phyloP scores from a whole-genome alignment of 2,113 vertebrate genomes.

The Cyanoderma ruficeps region DNA sequence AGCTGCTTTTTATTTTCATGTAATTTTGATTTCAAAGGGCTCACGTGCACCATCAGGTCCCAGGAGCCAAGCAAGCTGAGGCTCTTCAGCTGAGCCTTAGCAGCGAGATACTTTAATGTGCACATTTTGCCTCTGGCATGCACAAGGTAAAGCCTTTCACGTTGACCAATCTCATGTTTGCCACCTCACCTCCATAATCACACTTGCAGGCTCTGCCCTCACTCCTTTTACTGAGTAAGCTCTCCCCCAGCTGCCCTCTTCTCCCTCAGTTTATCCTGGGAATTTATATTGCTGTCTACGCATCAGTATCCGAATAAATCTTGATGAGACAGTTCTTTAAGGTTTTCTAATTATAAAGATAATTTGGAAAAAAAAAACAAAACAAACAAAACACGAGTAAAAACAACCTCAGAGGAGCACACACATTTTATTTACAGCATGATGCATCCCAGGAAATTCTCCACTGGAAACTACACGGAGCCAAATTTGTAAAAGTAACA shows the following conservation, averaged over 20 bases:
- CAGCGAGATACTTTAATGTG: neutral
- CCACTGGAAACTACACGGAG: neutral
- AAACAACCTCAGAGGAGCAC: neutral
- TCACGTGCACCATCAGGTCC: neutral
- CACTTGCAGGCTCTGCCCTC: neutral
- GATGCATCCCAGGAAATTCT: neutral
- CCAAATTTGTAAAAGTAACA: constrained; percentile 26
- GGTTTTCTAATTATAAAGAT: constrained; percentile 4
- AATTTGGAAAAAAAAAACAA: neutral
- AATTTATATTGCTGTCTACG: neutral
- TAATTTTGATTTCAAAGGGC: neutral
- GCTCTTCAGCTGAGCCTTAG: neutral
- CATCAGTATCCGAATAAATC: neutral
- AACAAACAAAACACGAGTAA: neutral
- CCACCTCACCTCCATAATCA: neutral
- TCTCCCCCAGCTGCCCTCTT: neutral
- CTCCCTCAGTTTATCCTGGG: neutral
- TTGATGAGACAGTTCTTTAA: neutral
- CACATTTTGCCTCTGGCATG: neutral
- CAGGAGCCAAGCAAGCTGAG: neutral
- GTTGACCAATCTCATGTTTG: neutral
- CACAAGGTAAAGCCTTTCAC: neutral
- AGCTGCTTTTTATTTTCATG: neutral
- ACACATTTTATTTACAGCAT: constrained; percentile 16
- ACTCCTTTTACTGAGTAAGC: neutral